Evolutionary conservation across 2,888 invertebrate genomes (phyloP).

Genomic region (Ptychoptera contaminata): DNA sequence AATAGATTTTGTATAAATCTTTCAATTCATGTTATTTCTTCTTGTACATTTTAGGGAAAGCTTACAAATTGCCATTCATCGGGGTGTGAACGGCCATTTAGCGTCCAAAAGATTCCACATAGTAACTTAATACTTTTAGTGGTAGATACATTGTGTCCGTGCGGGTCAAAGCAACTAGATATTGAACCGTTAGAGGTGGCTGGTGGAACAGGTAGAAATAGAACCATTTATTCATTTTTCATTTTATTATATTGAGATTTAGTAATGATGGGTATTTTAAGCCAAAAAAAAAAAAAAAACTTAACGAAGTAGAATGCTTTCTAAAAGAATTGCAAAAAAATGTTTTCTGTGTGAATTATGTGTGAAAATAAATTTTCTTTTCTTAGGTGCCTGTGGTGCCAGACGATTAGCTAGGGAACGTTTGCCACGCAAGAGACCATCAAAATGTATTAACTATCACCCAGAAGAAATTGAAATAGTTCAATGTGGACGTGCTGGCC

Average conservation of each 20-base stretch:
- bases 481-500: conserved; percentile 25
- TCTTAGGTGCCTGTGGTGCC: conserved; percentile 31
- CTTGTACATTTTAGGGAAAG: conserved; percentile 41
- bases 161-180: conserved; percentile 72
- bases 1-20: not conserved
- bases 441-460: conserved; percentile 77
- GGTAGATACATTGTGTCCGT: conserved; percentile 76
- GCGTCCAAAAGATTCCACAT: conserved; percentile 80
- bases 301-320: too few species aligned
- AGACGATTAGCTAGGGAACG: conserved; percentile 45
- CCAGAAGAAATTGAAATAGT: conserved; percentile 51
- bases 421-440: conserved; percentile 55
- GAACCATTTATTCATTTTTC: not conserved
- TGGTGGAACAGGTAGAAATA: conserved; percentile 33
- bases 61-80: conserved; percentile 76
- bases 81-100: conserved; percentile 81
- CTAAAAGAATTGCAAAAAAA: too few species aligned
- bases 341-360: not conserved
- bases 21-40: not conserved
- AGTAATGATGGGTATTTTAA: not conserved
- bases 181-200: conserved; percentile 58
- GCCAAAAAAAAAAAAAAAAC: not conserved
- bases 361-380: not conserved
- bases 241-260: conserved; percentile 1
- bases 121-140: conserved; percentile 79